Evolutionary conservation across 2,113 vertebrate species (phyloP).

Genomic region (Scatophagus argus): DNA sequence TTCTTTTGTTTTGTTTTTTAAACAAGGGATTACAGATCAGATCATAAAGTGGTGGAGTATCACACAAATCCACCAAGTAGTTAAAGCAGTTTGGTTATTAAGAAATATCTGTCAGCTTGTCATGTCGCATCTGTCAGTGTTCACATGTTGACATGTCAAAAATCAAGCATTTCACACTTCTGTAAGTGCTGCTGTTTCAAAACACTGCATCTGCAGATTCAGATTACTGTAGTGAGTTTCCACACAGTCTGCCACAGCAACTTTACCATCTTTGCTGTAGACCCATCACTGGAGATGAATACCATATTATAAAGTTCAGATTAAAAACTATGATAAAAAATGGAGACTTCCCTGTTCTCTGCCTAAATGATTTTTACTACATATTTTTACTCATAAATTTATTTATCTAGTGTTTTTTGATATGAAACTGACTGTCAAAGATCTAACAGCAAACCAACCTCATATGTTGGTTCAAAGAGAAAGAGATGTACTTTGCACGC

Average conservation of each 20-base stretch:
- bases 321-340: background rate
- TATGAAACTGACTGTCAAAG: background rate
- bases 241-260: background rate
- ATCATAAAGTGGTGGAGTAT: no score
- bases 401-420: background rate
- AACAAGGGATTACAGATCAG: no score
- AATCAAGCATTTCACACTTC: constrained; percentile 11
- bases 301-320: background rate
- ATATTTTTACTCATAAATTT: no score
- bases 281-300: background rate
- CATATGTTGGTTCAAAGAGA: no score
- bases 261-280: background rate
- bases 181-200: constrained; percentile 22
- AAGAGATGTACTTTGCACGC: background rate
- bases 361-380: no score
- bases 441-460: background rate
- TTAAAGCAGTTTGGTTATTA: background rate
- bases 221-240: constrained; percentile 26
- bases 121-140: constrained; percentile 14
- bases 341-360: background rate
- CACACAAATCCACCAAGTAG: background rate
- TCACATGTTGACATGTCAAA: constrained; percentile 31
- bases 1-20: no score
- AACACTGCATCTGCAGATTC: constrained; percentile 2
- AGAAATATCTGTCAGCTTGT: background rate